These are phyloP conservation scores for Idaea straminata DNA, from an alignment of 2,888 invertebrate genomes.

Conservation along the genomic window DNA sequence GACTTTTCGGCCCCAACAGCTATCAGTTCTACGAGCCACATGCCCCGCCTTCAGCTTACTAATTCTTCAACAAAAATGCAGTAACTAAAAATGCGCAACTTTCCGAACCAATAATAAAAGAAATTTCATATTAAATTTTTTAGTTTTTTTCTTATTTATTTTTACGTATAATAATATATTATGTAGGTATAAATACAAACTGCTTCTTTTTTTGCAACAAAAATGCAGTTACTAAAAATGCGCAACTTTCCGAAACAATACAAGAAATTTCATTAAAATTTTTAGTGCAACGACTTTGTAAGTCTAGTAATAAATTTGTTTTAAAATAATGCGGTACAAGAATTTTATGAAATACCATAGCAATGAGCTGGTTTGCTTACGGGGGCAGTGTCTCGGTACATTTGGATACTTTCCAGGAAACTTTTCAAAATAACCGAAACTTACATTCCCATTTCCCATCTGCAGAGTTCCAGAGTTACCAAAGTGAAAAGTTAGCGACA, in stretches of 20 bases:
- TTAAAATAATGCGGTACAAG: slow-evolving; percentile 26
- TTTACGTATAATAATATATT: neutral
- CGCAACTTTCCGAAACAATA: slow-evolving; percentile 11
- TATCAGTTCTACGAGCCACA: too few species aligned
- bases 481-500: slow-evolving; percentile 70
- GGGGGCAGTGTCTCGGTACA: slow-evolving; percentile 39
- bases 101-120: too few species aligned
- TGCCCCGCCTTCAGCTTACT: too few species aligned
- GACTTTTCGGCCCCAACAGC: too few species aligned
- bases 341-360: slow-evolving; percentile 33
- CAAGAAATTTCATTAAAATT: slow-evolving; percentile 30
- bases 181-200: too few species aligned
- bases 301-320: slow-evolving; percentile 21
- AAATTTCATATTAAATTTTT: too few species aligned
- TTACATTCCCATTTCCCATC: slow-evolving; percentile 51
- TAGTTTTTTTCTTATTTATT: neutral
- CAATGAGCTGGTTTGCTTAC: slow-evolving; percentile 17
- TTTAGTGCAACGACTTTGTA: slow-evolving; percentile 28
- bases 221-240: neutral
- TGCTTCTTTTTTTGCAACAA: neutral
- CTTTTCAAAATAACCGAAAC: slow-evolving; percentile 58
- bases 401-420: slow-evolving; percentile 66
- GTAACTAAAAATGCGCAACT: too few species aligned
- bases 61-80: too few species aligned
- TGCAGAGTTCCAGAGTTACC: slow-evolving; percentile 46